Base-by-base conservation (phyloP, 1,140 invertebrate genomes). In the Plutomurus gul region DNA sequence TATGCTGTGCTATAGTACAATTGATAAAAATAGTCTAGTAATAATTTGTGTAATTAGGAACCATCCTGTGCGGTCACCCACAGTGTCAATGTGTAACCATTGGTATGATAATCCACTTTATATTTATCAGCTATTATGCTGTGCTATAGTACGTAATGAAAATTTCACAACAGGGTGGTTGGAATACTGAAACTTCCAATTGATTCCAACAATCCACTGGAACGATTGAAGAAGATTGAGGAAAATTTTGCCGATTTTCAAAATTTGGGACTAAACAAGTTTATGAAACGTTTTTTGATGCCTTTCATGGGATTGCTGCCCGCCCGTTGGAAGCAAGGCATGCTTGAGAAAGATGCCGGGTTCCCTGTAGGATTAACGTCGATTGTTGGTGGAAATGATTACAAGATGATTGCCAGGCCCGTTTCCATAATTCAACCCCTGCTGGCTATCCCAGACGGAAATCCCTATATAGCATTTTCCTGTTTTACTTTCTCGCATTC, bases 401-500 rank as follows among this genome's bases (percentile, higher is more conserved):
- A 79, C 33, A 40, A 56, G 16, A 36, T 79, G 16, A 46, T 79
- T 8, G 78, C 47, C 16, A 60, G 40, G 20, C 36, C 36, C 22
- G 25, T 79, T 27, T 27, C 36, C 6, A 18, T 16, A 0, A 75
- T 79, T n/a, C 37, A 75, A 33, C 78, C 72, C 27, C 10, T 60
- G 16, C 1, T 79, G 7, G 56, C 78, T 3, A 46, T 75, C 4
- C 72, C 13, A n/a, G 56, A 79, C 27, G 39, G 18, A 2, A 73
- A 37, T 36, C 37, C 49, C 8, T 70, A 56, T 20, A 11, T 70
- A 11, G 4, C 72, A 6, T 6, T 79, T 4, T 60, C 47, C 6
- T 65, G 37, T 18, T 79, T 79, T 27, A 75, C 72, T 1, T 79
- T 79, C 39, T 70, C 72, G 1, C 78, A 79, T 46, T 25, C 18